Percentiles rank a stretch among this genome's conserved stretches.
Evolutionary conservation across 2,113 vertebrate genomes (phyloP).

Genomic region (Takifugu bimaculatus): DNA sequence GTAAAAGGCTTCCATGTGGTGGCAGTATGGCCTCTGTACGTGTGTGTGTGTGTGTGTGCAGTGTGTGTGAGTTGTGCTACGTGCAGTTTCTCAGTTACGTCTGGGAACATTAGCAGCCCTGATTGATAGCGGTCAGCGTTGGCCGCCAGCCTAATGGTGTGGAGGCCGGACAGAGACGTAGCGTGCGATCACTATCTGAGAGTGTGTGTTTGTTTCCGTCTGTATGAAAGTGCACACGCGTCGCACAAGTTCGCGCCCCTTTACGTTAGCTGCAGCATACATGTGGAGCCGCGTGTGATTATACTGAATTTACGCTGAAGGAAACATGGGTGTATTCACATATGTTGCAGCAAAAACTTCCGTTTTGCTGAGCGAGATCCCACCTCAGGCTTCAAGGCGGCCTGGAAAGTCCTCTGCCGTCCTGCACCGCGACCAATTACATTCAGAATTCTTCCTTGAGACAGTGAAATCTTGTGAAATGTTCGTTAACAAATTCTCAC

Average conservation of each 20-base stretch:
- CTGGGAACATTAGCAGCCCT: constrained; percentile 42
- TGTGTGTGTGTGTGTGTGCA: not conserved
- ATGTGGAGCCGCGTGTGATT: no score
- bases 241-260: constrained; percentile 1
- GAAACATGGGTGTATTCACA: no score
- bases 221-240: constrained; percentile 10
- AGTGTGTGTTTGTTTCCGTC: constrained; percentile 25
- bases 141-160: constrained; percentile 57
- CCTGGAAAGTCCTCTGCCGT: no score
- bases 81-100: constrained; percentile 56
- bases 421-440: no score
- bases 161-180: constrained; percentile 30
- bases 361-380: no score
- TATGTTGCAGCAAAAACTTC: no score
- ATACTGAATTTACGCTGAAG: no score
- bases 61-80: constrained; percentile 29
- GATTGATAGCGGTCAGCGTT: constrained; percentile 44
- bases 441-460: no score
- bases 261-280: no score
- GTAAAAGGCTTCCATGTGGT: constrained; percentile 12
- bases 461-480: no score
- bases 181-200: constrained; percentile 52
- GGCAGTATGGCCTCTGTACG: not conserved
- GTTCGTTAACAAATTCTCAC: no score
- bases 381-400: no score